These are phyloP conservation scores for Nothoprocta pentlandii DNA, from an alignment of 2,113 vertebrate species.

Conservation along the genomic window DNA sequence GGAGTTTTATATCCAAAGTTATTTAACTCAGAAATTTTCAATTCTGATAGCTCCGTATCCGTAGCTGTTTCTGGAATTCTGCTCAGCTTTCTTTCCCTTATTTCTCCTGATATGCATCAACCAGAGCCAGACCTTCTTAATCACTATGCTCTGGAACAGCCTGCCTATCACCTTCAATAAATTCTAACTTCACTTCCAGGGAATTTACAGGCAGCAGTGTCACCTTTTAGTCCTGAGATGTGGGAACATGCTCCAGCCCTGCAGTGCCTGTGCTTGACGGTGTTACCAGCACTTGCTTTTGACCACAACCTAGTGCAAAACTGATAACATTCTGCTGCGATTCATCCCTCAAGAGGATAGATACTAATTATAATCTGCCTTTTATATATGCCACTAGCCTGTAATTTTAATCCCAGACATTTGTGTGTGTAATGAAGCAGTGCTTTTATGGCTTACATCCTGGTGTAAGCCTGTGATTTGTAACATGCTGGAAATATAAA, in stretches of 20 bases:
- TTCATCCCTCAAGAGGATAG: conserved; percentile 16
- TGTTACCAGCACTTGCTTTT: not conserved
- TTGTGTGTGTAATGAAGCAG: conserved; percentile 52
- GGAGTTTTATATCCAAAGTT: not conserved
- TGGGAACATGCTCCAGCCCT: not conserved
- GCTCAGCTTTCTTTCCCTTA: not conserved
- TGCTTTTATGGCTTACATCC: conserved; percentile 12
- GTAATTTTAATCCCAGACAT: conserved; percentile 68
- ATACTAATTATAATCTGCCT: conserved; percentile 42
- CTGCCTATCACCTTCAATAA: not conserved
- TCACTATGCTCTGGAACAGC: not conserved
- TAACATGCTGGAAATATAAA: not conserved
- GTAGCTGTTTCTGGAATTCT: not conserved
- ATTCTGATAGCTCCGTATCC: rapidly evolving
- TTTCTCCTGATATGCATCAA: not conserved
- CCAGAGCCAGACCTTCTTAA: not conserved
- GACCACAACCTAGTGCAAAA: not conserved
- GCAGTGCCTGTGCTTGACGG: not conserved
- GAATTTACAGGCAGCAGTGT: not conserved
- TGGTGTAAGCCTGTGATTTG: conserved; percentile 31
- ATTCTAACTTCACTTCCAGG: not conserved
- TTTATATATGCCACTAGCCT: conserved; percentile 1
- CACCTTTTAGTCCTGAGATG: not conserved
- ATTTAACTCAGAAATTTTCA: not conserved
- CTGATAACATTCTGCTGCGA: not conserved